phyloP scores from a whole-genome alignment of 1,140 invertebrate species.

The Cherax destructor region DNA sequence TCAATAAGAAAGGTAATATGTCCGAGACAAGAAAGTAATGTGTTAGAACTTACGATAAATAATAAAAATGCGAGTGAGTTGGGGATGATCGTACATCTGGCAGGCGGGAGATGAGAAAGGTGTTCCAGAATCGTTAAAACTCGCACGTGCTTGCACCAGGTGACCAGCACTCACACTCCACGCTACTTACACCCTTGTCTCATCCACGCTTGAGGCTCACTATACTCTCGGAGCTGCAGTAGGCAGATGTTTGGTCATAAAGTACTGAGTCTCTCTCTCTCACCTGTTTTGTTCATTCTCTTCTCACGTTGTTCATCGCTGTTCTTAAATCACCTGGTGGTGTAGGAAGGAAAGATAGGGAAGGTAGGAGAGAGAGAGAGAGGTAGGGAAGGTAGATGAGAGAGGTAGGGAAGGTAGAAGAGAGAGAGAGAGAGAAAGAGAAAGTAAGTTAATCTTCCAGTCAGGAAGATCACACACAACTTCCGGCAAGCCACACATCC shows the following conservation, averaged over 20 bases:
- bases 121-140: constrained; percentile 66
- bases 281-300: not conserved
- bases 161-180: constrained; percentile 42
- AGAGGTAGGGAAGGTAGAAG: too few relatives aligned
- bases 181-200: not conserved
- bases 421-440: constrained; percentile 19
- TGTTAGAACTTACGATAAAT: too few relatives aligned
- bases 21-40: too few relatives aligned
- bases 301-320: too few relatives aligned
- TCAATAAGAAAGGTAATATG: too few relatives aligned
- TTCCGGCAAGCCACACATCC: too few relatives aligned
- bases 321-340: not conserved
- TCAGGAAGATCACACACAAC: too few relatives aligned
- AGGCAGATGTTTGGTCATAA: not conserved
- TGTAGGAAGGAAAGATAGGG: not conserved
- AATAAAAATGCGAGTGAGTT: too few relatives aligned
- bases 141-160: constrained; percentile 67
- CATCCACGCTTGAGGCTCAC: too few relatives aligned
- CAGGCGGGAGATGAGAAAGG: constrained; percentile 39
- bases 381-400: too few relatives aligned
- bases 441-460: too few relatives aligned
- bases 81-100: constrained; percentile 1
- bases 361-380: not conserved
- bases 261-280: not conserved
- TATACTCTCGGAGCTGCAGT: not conserved